Evolutionary conservation across 2,888 invertebrate species (phyloP), one percentile per base, ranked within the genome.

Genomic region (Agriopis marginaria): DNA sequence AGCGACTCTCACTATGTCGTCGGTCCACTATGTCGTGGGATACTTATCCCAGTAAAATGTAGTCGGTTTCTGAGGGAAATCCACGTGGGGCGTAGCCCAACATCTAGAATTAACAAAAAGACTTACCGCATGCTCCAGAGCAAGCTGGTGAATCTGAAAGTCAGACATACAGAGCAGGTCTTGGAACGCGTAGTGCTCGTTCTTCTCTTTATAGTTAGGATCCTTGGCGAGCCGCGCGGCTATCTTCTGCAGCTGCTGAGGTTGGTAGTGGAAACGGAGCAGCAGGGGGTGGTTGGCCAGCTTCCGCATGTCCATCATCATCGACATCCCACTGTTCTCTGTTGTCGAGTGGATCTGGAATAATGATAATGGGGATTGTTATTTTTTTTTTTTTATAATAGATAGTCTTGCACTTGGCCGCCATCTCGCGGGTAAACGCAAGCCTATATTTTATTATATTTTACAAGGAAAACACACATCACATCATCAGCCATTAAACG

Each of bases 251-350:
- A 96, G 86, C 78, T 95, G 94, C 0, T 93, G 92, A 72, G 97
- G 96, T 54, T 95, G 95, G 84, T 97, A 98, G 88, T 97, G 96
- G 82, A 95, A 95, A 44, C 99, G 95, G 75, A 98, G 93, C 0
- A 99, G 94, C 10, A 99, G 92, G 0, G 99, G 99, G 90, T 99
- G 99, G 93, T 99, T 99, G 49, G 99, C 98, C 32, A 98, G 95
- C 88, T 99, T 99, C 3, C 99, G 95, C 90, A 99, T 96, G 87
- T 98, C 97, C 97, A 99, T 98, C 96, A 99, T 97, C 95, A 98
- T 97, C 0, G 96, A 95, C 85, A 97, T 95, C 60, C 97, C 97
- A 69, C 95, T 96, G 70, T 95, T 95, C 44, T 96, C 95, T 2
- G 89, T 92, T 39, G 94, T 95, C 1, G 95, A 93, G 77, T 89